Evolutionary conservation across 2,113 vertebrate genomes (phyloP).

Genomic region (Crocuta crocuta): DNA sequence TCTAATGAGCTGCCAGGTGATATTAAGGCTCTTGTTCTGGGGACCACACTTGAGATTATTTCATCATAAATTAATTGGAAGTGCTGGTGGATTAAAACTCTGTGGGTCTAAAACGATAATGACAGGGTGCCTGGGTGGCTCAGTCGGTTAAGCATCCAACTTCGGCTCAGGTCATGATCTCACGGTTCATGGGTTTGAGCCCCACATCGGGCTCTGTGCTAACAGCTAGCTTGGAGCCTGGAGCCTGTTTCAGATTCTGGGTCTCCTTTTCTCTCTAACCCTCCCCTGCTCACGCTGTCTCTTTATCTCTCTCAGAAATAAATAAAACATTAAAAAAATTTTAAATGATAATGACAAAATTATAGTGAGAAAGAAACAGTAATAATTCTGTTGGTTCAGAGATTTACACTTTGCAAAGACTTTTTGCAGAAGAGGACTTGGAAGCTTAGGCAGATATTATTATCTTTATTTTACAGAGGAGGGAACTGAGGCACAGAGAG

Average conservation of each 20-base stretch:
- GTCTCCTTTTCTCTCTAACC: too few relatives aligned
- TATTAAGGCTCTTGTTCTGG: background rate
- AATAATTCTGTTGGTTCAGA: background rate
- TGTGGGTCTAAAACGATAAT: background rate
- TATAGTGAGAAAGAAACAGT: background rate
- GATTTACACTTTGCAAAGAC: background rate
- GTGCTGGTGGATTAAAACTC: background rate
- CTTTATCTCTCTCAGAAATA: too few relatives aligned
- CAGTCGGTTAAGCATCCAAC: too few relatives aligned
- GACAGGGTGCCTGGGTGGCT: background rate
- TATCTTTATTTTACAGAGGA: constrained; percentile 20
- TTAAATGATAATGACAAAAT: background rate
- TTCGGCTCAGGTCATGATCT: too few relatives aligned
- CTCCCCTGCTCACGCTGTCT: too few relatives aligned
- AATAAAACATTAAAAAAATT: too few relatives aligned
- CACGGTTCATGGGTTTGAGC: too few relatives aligned
- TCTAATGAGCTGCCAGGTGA: background rate
- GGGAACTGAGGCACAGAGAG: background rate
- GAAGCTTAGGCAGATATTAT: background rate
- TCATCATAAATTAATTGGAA: background rate
- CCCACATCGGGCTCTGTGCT: too few relatives aligned
- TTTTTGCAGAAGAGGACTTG: background rate
- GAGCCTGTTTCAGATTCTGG: too few relatives aligned
- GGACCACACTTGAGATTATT: background rate
- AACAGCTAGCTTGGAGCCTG: too few relatives aligned